Conservation (phyloP, 2,888 invertebrate species). For the Sylvicola cinctus region DNA sequence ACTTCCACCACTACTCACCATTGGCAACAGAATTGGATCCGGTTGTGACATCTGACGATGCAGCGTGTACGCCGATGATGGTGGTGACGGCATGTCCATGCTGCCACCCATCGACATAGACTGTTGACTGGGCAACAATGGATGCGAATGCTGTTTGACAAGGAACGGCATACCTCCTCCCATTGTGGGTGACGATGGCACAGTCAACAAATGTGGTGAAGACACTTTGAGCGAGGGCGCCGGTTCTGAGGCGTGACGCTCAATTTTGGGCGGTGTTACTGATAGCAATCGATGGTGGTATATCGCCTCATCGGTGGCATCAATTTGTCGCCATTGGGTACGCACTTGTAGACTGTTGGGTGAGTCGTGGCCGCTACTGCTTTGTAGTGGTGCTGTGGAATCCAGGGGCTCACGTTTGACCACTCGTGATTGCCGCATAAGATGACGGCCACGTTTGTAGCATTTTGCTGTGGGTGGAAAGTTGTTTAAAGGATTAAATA, state of each 20-base stretch:
- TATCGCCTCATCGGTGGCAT: slow-evolving; percentile 7
- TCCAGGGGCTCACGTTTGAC: slow-evolving; percentile 40
- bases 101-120: slow-evolving; percentile 1
- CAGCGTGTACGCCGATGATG: slow-evolving; percentile 7
- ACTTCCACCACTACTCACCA: neutral
- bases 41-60: slow-evolving; percentile 8
- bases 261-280: slow-evolving; percentile 30
- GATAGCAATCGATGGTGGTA: slow-evolving; percentile 16
- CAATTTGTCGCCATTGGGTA: slow-evolving; percentile 12
- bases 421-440: slow-evolving; percentile 43
- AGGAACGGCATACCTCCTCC: slow-evolving; percentile 24
- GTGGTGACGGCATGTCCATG: slow-evolving; percentile 4
- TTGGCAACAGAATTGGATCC: slow-evolving; percentile 11
- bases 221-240: slow-evolving; percentile 25
- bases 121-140: slow-evolving; percentile 36
- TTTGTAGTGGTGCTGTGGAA: slow-evolving; percentile 8
- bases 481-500: neutral
- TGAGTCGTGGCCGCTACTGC: slow-evolving; percentile 20
- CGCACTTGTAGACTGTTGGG: slow-evolving; percentile 17
- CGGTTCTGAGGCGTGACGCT: slow-evolving; percentile 36
- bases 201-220: slow-evolving; percentile 28
- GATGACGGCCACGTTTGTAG: slow-evolving; percentile 37
- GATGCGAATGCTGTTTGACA: slow-evolving; percentile 46
- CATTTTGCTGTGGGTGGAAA: slow-evolving; percentile 25
- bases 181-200: slow-evolving; percentile 25